Evolutionary conservation across 2,113 vertebrate species (phyloP).

Genomic region (Cyphomyrus discorhynchus): DNA sequence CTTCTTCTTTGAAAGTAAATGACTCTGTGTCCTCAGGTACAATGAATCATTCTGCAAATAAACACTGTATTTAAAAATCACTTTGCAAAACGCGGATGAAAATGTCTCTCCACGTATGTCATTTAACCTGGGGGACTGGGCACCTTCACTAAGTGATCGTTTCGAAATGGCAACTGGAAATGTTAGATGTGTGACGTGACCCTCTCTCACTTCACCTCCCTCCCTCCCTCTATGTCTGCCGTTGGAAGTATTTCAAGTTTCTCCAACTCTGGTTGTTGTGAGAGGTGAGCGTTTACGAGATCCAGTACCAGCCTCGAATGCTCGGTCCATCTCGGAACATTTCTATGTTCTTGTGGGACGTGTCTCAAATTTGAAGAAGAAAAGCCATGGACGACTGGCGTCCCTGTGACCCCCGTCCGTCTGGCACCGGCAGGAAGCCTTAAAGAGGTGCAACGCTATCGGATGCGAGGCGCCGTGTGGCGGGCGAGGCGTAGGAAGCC

Average conservation of each 20-base stretch:
- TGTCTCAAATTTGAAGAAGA: not conserved
- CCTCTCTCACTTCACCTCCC: not conserved
- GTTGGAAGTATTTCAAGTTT: not conserved
- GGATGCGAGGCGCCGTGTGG: slow-evolving; percentile 11
- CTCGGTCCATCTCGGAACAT: not conserved
- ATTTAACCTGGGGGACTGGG: not conserved
- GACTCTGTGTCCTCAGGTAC: not conserved
- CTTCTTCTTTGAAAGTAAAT: not conserved
- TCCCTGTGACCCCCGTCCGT: not conserved
- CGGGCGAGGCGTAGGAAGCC: slow-evolving; percentile 30
- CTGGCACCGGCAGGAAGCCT: not conserved
- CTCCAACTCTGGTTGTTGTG: not conserved
- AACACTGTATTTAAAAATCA: not conserved
- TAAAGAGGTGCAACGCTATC: not conserved
- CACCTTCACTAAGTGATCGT: not conserved
- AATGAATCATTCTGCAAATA: not conserved
- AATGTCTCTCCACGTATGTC: not conserved
- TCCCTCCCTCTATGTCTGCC: not conserved
- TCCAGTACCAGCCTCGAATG: not conserved
- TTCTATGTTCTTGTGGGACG: not conserved
- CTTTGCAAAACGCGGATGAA: not conserved
- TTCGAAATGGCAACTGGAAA: slow-evolving; percentile 1
- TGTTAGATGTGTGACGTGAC: not conserved
- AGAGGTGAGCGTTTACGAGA: not conserved
- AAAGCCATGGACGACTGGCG: not conserved